Conservation (phyloP, 2,113 vertebrate genomes). For the Hyaena hyaena region DNA sequence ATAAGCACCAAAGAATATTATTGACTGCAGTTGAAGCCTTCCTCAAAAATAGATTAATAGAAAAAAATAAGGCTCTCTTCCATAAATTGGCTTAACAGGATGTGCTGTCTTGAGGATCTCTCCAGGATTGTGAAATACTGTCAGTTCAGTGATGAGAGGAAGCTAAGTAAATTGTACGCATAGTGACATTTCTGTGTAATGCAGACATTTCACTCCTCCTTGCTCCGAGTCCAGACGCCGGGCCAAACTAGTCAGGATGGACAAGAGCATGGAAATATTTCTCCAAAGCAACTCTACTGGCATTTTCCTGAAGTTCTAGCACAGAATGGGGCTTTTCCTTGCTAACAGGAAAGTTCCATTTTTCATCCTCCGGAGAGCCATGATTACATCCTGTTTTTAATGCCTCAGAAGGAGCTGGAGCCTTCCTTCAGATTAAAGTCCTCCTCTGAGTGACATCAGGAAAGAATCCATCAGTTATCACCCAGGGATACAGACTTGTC, state of each 20-base stretch:
- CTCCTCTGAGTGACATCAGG: slow-evolving; percentile 10
- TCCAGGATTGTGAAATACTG: background rate
- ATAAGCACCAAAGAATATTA: slow-evolving; percentile 51
- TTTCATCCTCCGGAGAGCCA: background rate
- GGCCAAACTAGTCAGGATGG: background rate
- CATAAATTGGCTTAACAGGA: slow-evolving; percentile 31
- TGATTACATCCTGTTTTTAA: background rate
- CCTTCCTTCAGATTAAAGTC: slow-evolving; percentile 54
- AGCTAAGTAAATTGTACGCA: background rate
- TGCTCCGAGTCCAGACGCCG: background rate
- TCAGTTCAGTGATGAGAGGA: slow-evolving; percentile 1
- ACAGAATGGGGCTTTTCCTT: background rate
- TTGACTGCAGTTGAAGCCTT: slow-evolving; percentile 21
- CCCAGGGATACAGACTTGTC: slow-evolving; percentile 59
- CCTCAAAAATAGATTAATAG: slow-evolving; percentile 49
- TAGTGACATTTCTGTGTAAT: slow-evolving; percentile 12
- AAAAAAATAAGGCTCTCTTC: slow-evolving; percentile 18
- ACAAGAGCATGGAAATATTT: background rate
- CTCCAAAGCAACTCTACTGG: background rate
- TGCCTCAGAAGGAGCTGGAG: background rate
- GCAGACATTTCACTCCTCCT: background rate
- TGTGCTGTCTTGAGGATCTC: background rate
- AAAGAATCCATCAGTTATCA: slow-evolving; percentile 46
- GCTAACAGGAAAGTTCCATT: background rate
- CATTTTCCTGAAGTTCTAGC: background rate